These are phyloP conservation scores for Trachelus tabidus DNA, from an alignment of 2,888 invertebrate species.

Conservation along the genomic window DNA sequence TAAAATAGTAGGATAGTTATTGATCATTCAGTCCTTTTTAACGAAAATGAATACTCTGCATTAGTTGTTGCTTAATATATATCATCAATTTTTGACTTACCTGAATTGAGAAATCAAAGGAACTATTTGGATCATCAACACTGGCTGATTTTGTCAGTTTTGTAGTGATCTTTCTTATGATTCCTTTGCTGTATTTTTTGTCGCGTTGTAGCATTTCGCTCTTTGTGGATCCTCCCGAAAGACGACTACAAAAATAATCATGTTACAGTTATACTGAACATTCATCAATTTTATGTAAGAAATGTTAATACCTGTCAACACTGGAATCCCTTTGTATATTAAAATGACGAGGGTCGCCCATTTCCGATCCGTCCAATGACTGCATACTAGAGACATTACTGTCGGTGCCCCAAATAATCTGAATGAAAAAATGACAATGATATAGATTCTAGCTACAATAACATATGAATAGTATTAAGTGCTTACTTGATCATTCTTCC, in stretches of 20 bases:
- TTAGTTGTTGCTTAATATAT: background rate
- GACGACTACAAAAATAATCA: conserved; percentile 68
- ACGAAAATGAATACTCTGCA: background rate
- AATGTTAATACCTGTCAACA: conserved; percentile 74
- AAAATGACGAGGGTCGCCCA: conserved; percentile 70
- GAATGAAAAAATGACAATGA: conserved; percentile 49
- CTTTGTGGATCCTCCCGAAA: conserved; percentile 87
- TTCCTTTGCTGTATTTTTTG: conserved; percentile 83
- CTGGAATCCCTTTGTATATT: conserved; percentile 79
- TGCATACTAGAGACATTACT: conserved; percentile 88
- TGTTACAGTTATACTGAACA: conserved; percentile 11
- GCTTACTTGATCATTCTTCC: conserved; percentile 59
- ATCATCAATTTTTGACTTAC: conserved; percentile 28
- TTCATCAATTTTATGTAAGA: conserved; percentile 4
- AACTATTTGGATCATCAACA: conserved; percentile 75
- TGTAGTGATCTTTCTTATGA: conserved; percentile 84
- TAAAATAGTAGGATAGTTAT: conserved; percentile 26
- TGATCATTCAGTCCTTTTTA: conserved; percentile 1
- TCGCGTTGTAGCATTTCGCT: conserved; percentile 82
- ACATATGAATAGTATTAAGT: background rate
- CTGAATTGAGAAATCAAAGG: conserved; percentile 57
- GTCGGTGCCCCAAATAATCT: conserved; percentile 86
- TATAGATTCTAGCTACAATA: background rate
- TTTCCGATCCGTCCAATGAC: conserved; percentile 73
- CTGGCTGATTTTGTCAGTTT: conserved; percentile 87